Evolutionary conservation across 2,888 invertebrate genomes (phyloP), one percentile per base, ranked within the genome.

Genomic region (Caenorhabditis sp.): DNA sequence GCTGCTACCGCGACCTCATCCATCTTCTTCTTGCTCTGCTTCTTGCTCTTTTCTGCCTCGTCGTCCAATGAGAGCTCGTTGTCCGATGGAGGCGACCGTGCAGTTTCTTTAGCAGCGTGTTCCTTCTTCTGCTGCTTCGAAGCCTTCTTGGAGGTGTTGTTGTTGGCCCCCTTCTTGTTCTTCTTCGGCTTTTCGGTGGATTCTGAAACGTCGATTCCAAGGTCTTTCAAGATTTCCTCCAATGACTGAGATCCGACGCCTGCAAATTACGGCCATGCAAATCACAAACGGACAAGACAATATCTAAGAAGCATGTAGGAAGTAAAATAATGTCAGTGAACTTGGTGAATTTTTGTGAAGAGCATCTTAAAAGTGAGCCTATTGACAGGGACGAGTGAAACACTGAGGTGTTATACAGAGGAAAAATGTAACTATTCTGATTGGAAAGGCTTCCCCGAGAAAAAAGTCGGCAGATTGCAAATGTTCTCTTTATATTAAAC

Each of bases 1-100:
- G 76, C 81, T 12, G 81, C 81, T 14, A 64, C 69, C 14, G 74
- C 66, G 6, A n/a, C 69, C 14, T 69, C 81, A 44, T 75, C 75
- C 70, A 76, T 75, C 68, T 77, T 75, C 44, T 75, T 80, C 28
- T 49, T 56, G 47, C 49, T 19, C 26, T 54, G 59, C 59, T 66
- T 51, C 49, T 75, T 69, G 58, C 2, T 49, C 22, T 63, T 31
- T 3, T 69, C 31, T 7, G 16, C 47, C 7, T 44, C 61, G 61
- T 61, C 47, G 44, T 61, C 31, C 2, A 49, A 19, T 12, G 41
- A 22, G 10, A 47, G 54, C 35, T 66, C 59, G 26, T 72, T 49
- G 59, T 66, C 76, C 6, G 44, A 12, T 41, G 63, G 28, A n/a
- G 70, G 61, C 16, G 61, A 22, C 1, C 51, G 14, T 31, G 38